Percentiles rank a stretch among this genome's conserved stretches.
phyloP scores from a whole-genome alignment of 1,140 invertebrate species.

The Drosophila burlai region DNA sequence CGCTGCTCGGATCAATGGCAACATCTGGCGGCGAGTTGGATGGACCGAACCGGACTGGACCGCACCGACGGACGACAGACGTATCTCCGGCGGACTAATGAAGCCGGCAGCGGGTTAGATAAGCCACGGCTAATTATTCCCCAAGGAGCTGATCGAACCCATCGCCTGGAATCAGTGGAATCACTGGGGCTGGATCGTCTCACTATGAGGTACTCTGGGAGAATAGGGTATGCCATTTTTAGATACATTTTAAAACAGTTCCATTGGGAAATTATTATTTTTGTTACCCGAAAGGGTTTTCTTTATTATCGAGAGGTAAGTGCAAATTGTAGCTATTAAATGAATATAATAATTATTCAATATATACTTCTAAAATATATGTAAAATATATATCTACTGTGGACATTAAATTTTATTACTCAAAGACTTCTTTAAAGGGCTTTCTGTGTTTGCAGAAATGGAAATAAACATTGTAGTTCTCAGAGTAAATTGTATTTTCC shows the following conservation, averaged over 20 bases:
- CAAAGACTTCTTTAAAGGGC: no score
- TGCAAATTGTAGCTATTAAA: background rate
- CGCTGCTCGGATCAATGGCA: slow-evolving; percentile 39
- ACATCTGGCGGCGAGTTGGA: slow-evolving; percentile 44
- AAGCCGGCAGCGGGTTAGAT: slow-evolving; percentile 47
- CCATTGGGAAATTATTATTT: background rate
- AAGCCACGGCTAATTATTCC: slow-evolving; percentile 71
- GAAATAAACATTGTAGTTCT: no score
- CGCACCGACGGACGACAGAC: background rate
- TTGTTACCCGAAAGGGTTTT: background rate
- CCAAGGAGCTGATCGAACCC: slow-evolving; percentile 35
- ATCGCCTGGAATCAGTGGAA: slow-evolving; percentile 21
- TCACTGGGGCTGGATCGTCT: background rate
- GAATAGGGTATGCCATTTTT: background rate
- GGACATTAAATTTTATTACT: no score
- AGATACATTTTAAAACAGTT: background rate
- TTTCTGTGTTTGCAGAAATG: no score
- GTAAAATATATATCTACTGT: background rate
- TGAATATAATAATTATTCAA: no score
- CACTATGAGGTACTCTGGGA: background rate
- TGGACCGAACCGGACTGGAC: background rate
- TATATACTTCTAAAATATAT: background rate
- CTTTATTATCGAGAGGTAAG: background rate
- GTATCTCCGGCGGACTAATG: slow-evolving; percentile 26
- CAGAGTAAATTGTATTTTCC: background rate